Percentiles rank a stretch among this genome's conserved stretches.
These are phyloP conservation scores for Falco concolor DNA, from an alignment of 2,797 vertebrate species.

Conservation along the genomic window DNA sequence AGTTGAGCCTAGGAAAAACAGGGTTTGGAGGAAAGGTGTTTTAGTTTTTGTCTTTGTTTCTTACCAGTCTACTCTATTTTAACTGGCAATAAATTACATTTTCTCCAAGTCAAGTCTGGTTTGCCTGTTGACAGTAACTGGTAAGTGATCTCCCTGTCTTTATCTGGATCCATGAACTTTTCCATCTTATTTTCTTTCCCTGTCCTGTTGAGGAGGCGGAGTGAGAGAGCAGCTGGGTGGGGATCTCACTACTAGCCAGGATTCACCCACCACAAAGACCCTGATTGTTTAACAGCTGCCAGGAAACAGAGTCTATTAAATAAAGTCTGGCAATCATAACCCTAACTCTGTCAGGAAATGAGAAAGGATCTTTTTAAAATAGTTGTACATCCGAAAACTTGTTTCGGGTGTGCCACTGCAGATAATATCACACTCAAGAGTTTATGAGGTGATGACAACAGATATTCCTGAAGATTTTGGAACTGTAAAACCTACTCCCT, in stretches of 20 bases:
- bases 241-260: background rate
- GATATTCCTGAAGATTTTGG: background rate
- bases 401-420: background rate
- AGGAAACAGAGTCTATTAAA: background rate
- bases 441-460: background rate
- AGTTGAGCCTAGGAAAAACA: background rate
- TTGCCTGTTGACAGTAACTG: background rate
- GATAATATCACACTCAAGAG: background rate
- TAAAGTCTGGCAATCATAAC: background rate
- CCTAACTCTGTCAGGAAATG: background rate
- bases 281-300: background rate
- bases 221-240: background rate
- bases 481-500: background rate
- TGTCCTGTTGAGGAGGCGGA: background rate
- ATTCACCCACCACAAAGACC: background rate
- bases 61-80: background rate
- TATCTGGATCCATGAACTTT: background rate
- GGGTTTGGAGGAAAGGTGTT: accelerated
- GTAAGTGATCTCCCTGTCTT: background rate
- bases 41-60: background rate
- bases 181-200: background rate
- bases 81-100: background rate
- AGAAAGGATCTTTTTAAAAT: background rate
- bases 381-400: background rate
- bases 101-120: background rate